Percentiles rank a stretch among this genome's conserved stretches.
Evolutionary conservation across 2,888 invertebrate genomes (phyloP).

Genomic region (Limnephilus lunatus): DNA sequence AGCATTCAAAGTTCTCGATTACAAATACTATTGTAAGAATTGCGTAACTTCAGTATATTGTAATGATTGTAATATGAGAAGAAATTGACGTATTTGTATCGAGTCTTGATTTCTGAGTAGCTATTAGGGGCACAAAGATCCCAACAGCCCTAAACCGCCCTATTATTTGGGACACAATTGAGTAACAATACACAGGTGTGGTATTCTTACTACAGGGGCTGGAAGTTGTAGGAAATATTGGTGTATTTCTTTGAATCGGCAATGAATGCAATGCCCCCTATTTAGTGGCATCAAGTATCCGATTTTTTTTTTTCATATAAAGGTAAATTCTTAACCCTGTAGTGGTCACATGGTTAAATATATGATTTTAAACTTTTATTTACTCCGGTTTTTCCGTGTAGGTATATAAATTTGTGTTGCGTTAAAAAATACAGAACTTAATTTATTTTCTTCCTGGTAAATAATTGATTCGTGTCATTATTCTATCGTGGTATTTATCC

Average conservation of each 20-base stretch:
- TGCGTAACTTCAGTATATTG: conserved; percentile 10
- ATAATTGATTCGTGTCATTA: too few relatives aligned
- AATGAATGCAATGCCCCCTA: conserved; percentile 20
- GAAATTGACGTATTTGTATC: conserved; percentile 6
- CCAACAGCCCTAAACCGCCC: conserved; percentile 38
- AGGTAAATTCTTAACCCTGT: background rate
- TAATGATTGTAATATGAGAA: background rate
- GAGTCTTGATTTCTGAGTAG: conserved; percentile 44
- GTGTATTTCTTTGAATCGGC: conserved; percentile 3
- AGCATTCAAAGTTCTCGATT: background rate
- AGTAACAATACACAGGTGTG: conserved; percentile 36
- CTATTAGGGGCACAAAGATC: conserved; percentile 35
- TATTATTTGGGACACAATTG: background rate
- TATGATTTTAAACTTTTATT: too few relatives aligned
- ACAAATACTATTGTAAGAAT: background rate
- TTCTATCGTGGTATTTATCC: too few relatives aligned
- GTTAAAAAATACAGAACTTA: too few relatives aligned
- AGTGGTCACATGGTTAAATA: background rate
- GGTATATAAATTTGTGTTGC: too few relatives aligned
- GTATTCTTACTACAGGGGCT: conserved; percentile 10
- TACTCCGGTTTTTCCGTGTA: too few relatives aligned
- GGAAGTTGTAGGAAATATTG: background rate
- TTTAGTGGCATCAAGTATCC: background rate
- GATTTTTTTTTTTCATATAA: background rate
- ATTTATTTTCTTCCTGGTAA: too few relatives aligned